phyloP scores from a whole-genome alignment of 2,113 vertebrate species.

The Grus americana region DNA sequence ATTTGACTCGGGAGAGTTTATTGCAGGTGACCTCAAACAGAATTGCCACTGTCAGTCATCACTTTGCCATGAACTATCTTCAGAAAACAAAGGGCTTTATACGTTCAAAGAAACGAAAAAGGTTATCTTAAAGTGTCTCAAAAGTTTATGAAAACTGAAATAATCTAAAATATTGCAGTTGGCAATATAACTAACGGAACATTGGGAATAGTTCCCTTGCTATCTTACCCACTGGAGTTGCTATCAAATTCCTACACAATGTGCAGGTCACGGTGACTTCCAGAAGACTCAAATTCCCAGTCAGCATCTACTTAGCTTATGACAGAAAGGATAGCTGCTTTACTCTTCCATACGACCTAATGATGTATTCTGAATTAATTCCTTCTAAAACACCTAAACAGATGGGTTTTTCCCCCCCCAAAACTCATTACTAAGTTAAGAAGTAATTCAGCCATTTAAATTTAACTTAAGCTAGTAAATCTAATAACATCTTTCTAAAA shows the following conservation, averaged over 20 bases:
- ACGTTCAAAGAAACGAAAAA: background rate
- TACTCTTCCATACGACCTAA: background rate
- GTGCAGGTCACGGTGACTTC: background rate
- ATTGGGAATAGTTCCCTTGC: background rate
- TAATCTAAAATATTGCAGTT: background rate
- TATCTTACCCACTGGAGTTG: background rate
- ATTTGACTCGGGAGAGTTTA: background rate
- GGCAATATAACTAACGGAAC: background rate
- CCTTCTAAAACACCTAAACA: constrained; percentile 26
- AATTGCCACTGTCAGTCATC: background rate
- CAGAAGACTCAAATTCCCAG: background rate
- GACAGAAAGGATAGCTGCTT: background rate
- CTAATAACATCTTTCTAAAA: constrained; percentile 59
- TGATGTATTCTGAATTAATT: background rate
- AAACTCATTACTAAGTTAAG: constrained; percentile 35
- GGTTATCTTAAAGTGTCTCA: background rate
- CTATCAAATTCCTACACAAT: background rate
- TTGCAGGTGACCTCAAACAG: background rate
- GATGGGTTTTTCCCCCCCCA: background rate
- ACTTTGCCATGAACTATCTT: background rate
- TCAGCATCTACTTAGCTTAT: background rate
- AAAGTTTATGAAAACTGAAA: background rate
- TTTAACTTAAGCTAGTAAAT: constrained; percentile 55
- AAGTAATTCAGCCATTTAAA: constrained; percentile 38
- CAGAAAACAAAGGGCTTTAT: background rate